phyloP scores from a whole-genome alignment of 2,888 invertebrate genomes.

The Sclerodermus sp. region DNA sequence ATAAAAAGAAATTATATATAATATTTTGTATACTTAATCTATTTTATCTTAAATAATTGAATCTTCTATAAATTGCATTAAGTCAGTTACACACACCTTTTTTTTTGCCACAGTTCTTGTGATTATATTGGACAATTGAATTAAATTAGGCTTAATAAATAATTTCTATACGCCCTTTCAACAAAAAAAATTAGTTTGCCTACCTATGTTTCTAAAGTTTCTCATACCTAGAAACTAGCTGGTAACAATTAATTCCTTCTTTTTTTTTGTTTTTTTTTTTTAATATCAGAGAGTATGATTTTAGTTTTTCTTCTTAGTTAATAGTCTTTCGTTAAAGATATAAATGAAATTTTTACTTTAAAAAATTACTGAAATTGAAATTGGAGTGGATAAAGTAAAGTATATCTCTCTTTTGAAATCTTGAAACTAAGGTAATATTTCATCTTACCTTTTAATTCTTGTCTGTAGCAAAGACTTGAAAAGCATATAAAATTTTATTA shows the following conservation, averaged over 20 bases:
- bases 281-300: slow-evolving; percentile 37
- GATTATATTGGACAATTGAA: slow-evolving; percentile 43
- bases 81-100: slow-evolving; percentile 34
- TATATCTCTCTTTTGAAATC: slow-evolving; percentile 17
- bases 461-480: slow-evolving; percentile 20
- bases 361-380: slow-evolving; percentile 34
- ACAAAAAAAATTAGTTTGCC: slow-evolving; percentile 30
- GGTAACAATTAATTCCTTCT: slow-evolving; percentile 40
- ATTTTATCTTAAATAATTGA: slow-evolving; percentile 18
- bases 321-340: slow-evolving; percentile 30
- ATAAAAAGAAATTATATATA: slow-evolving; percentile 1
- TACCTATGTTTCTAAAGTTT: slow-evolving; percentile 33
- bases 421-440: not conserved
- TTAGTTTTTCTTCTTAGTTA: slow-evolving; percentile 17
- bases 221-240: slow-evolving; percentile 45
- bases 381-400: slow-evolving; percentile 23
- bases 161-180: slow-evolving; percentile 30
- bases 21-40: slow-evolving; percentile 32
- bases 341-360: slow-evolving; percentile 29
- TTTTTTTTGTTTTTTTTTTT: slow-evolving; percentile 32
- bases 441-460: not conserved
- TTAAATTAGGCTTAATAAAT: slow-evolving; percentile 50
- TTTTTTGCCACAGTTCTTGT: slow-evolving; percentile 34
- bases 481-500: slow-evolving; percentile 15
- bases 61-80: slow-evolving; percentile 17